Base-by-base conservation (phyloP, 1,140 invertebrate species). In the Neuroterus valhalla region DNA sequence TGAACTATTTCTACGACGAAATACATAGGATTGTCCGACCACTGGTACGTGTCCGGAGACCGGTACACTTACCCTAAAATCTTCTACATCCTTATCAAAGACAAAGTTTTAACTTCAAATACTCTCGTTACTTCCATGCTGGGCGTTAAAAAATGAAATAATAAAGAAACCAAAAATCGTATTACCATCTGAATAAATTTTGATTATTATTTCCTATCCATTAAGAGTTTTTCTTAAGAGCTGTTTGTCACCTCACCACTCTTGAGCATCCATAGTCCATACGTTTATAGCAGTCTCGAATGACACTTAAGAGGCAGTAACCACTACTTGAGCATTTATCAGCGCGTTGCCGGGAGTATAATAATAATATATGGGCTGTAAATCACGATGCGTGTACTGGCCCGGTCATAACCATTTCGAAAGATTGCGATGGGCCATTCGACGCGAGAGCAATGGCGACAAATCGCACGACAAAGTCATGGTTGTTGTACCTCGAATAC, bases 401-500 rank as follows among this genome's bases (percentile, higher is more conserved):
- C 55, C 55, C 12, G 55, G 55, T 62, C 21, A 62, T 62, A 62
- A 31, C 55, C 26, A 38, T 62, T 62, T 62, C 55, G 15, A 23
- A 4, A 62, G 55, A 62, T 62, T 62, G 55, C 55, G 23, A 62
- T 38, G 55, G 55, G 21, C 23, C 26, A 62, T 62, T 62, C 55
- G 43, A 68, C 12, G 10, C 11, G 19, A 69, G 71, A 70, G 72
- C 70, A 75, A 68, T 74, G 50, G 80, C 80, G 79, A 84, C 77
- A 80, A 83, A 79, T 86, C 80, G 82, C 69, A 81, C 52, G 78
- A 78, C 78, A 82, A 80, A 77, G 8, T 62, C 14, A 50, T 14
- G 26, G 55, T 23, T 38, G 1, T 55, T 55, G 50, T 26, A 55
- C 50, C 50, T 52, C 50, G 50, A 55, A 79, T 84, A 86, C 86